Evolutionary conservation across 2,888 invertebrate genomes (phyloP), one percentile per base, ranked within the genome.

Genomic region (Gerris lacustris): DNA sequence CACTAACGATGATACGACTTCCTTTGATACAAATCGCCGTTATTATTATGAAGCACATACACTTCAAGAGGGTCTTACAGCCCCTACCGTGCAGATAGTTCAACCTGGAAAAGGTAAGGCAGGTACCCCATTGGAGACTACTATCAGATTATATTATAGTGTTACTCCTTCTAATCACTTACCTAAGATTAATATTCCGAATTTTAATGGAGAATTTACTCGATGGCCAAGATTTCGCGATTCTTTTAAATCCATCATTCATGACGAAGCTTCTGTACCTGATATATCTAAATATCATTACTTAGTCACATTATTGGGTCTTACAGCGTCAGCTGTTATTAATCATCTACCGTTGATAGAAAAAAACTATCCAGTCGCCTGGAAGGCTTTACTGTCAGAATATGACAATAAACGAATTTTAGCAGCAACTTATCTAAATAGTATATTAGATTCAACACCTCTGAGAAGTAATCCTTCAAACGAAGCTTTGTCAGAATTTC

Each of bases 401-500:
- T 68, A 68, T 31, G 68, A 68, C 11, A 68, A 68, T 62, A 68
- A 68, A 62, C 17, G 68, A 18, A 55, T 68, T 17, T 11, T 68
- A 17, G 68, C 63, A 2, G 31, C 68, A 5, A 44, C 68, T 55
- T 68, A 68, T 62, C 43, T 68, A 17, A 62, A 68, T 62, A 62
- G 62, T 31, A 9, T 68, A n/a, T 55, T 68, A 9, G 62, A 68
- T 44, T 62, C 62, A 55, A 68, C 47, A 68, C 68, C 47, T 7
- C 43, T 62, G 43, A 18, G 44, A 11, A 44, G 55, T 6, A 68
- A 68, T 55, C 68, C 68, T 6, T 62, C 68, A 7, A 6, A 6
- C 11, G 47, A 47, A 47, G 7, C 6, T 6, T 11, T 47, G 7
- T 7, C 7, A 6, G 11, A 47, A 47, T 7, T 11, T 47, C 7